Evolutionary conservation across 2,888 invertebrate genomes (phyloP), one percentile per base, ranked within the genome.

Genomic region (Tridacna crocea): DNA sequence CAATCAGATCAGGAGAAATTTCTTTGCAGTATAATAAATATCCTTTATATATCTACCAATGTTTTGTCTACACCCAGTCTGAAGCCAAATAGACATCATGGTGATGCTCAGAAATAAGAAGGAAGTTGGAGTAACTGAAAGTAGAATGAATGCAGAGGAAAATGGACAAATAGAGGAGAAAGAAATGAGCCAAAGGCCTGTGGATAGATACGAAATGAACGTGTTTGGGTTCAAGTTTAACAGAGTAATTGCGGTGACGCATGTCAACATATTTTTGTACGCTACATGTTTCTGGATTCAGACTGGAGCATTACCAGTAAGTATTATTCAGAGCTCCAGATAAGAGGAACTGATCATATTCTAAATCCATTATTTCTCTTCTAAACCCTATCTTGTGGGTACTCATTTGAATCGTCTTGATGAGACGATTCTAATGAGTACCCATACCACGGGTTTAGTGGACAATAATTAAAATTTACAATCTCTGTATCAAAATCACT

Each of bases 221-320:
- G 75, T 88, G 22, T 80, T 81, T 70, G 79, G 84, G 24, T 77
- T 85, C 79, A 78, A 68, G 26, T 76, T 90, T 26, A 87, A 89
- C 70, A 84, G 68, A 84, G 87, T 88, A 48, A 88, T 90, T 27
- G 58, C 87, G 13, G 80, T 88, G 12, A 90, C 89, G 2, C 92
- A 93, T 82, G 36, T 92, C 19, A 92, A 91, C 72, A 90, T 93
- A 51, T 90, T 91, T 55, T 79, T 92, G 47, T 93, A 93, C 82
- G 86, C 92, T 6, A 85, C 89, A 63, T 92, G 91, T 73, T 93
- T 93, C 81, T 93, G 92, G 91, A 92, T 92, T 51, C 92, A 92
- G 79, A 89, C 80, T n/a, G 91, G 92, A 46, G 88, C 90, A 11
- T 74, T 92, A 48, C 92, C 92, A 36, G 92, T 92, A 87, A 82